phyloP scores from a whole-genome alignment of 1,140 invertebrate genomes.

The Notospermus geniculatus region DNA sequence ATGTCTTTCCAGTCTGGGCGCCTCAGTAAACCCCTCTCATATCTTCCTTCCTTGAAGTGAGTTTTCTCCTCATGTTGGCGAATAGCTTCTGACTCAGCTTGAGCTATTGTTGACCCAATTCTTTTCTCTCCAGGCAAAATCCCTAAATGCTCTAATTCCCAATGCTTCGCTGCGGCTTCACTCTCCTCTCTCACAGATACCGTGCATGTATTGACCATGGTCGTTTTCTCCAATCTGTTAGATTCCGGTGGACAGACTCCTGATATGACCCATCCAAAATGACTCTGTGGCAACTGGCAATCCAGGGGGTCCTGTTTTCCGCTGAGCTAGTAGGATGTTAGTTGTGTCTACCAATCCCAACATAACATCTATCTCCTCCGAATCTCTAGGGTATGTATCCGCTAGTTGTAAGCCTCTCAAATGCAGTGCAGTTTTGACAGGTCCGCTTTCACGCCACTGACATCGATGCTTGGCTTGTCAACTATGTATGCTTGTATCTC shows the following conservation, averaged over 20 bases:
- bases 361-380: neutral
- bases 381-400: neutral
- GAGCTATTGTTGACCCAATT: neutral
- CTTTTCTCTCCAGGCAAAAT: neutral
- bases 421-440: neutral
- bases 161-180: neutral
- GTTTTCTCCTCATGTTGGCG: neutral
- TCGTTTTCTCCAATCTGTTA: neutral
- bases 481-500: neutral
- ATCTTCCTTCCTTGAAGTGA: conserved; percentile 7
- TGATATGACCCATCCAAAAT: neutral
- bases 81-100: neutral
- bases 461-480: neutral
- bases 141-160: neutral
- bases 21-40: conserved; percentile 20
- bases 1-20: conserved; percentile 9
- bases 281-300: neutral
- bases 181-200: neutral
- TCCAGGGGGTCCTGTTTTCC: neutral
- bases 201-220: neutral
- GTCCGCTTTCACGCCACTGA: neutral
- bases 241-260: neutral
- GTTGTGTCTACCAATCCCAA: neutral
- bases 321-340: neutral
- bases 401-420: neutral